Percentiles rank a stretch among this genome's conserved stretches.
Evolutionary conservation across 2,797 vertebrate genomes (phyloP).

Genomic region (Trachurus trachurus): DNA sequence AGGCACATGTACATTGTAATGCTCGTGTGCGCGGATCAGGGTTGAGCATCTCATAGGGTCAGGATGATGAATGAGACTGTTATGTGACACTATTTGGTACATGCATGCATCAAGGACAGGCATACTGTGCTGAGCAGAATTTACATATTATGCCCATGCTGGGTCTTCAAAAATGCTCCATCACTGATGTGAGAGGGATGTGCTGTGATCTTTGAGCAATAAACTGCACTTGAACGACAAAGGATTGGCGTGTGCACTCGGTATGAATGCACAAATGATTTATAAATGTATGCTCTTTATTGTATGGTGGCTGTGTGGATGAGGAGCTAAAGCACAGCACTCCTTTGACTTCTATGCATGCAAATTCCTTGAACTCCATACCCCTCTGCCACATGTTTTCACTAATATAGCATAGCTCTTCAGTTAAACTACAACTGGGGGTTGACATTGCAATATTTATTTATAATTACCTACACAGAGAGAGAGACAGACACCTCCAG

Average conservation of each 20-base stretch:
- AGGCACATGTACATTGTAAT: conserved; percentile 15
- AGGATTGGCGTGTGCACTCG: not conserved
- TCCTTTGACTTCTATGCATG: not conserved
- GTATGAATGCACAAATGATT: conserved; percentile 24
- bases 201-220: conserved; percentile 32
- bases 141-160: conserved; percentile 30
- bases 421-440: conserved; percentile 13
- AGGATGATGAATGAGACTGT: conserved; percentile 60
- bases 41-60: conserved; percentile 51
- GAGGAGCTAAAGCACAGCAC: not conserved
- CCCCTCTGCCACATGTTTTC: not conserved
- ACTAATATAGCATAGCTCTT: not conserved
- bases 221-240: conserved; percentile 35
- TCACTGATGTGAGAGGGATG: conserved; percentile 24
- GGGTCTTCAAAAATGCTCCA: conserved; percentile 33
- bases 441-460: conserved; percentile 3
- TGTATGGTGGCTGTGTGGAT: not conserved
- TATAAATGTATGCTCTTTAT: not conserved
- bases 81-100: conserved; percentile 50
- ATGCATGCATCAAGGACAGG: conserved; percentile 28
- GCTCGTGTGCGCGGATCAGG: conserved; percentile 39
- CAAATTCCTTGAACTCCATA: conserved; percentile 5
- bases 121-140: conserved; percentile 16
- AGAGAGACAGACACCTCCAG: conserved; percentile 14
- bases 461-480: not conserved